phyloP scores from a whole-genome alignment of 2,113 vertebrate genomes.

The Hystrix brachyura region DNA sequence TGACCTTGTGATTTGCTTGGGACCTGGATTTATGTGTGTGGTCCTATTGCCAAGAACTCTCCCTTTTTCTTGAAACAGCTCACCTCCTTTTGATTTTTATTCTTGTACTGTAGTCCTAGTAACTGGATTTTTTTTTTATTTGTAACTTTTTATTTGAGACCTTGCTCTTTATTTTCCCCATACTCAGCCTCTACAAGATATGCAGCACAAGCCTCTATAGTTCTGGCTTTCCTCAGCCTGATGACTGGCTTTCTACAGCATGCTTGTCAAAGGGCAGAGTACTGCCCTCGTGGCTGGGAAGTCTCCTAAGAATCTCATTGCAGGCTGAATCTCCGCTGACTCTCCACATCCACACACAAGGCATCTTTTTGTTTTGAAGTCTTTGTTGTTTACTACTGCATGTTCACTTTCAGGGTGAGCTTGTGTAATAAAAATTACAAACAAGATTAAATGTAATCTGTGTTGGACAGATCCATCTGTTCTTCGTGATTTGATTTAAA shows the following conservation, averaged over 20 bases:
- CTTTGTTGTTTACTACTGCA: background rate
- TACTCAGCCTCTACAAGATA: background rate
- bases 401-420: background rate
- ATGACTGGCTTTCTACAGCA: background rate
- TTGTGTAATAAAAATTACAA: background rate
- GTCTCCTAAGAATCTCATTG: background rate
- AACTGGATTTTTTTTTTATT: background rate
- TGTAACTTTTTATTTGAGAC: background rate
- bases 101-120: background rate
- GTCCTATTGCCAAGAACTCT: background rate
- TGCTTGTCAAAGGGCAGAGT: fast-evolving
- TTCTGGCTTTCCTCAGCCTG: background rate
- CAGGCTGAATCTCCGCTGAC: background rate
- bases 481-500: background rate
- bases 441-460: background rate
- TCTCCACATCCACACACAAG: background rate
- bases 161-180: background rate
- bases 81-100: background rate
- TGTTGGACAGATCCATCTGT: background rate
- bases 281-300: background rate
- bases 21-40: background rate
- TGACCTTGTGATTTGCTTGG: background rate
- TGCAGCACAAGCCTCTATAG: background rate
- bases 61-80: background rate
- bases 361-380: background rate